Conservation (phyloP, 2,797 vertebrate genomes). For the Sphenopsis melanotis region DNA sequence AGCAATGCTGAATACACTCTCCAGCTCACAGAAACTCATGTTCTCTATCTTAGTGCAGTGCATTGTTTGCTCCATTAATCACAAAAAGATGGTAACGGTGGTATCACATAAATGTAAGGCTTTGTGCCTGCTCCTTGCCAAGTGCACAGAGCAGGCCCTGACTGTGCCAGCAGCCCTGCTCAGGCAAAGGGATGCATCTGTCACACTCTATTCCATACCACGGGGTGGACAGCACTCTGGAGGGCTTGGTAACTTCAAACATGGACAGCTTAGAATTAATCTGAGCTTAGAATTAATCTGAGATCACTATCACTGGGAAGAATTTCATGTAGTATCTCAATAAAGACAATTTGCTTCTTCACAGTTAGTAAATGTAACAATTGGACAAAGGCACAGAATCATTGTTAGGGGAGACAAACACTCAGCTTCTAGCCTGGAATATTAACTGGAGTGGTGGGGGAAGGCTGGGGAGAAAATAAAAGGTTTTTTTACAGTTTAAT, state of each 20-base stretch:
- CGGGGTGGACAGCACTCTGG: neutral
- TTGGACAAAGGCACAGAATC: neutral
- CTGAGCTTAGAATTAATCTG: neutral
- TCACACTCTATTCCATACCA: neutral
- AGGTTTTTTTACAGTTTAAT: neutral
- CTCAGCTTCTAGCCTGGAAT: neutral
- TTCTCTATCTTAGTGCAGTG: neutral
- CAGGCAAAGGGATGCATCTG: neutral
- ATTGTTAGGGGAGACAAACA: neutral
- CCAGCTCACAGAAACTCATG: neutral
- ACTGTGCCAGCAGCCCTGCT: neutral
- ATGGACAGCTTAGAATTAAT: neutral
- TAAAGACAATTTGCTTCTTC: neutral
- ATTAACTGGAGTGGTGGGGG: neutral
- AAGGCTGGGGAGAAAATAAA: neutral
- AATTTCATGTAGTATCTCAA: neutral
- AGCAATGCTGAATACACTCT: slow-evolving; percentile 4
- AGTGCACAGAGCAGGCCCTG: neutral
- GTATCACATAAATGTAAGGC: neutral
- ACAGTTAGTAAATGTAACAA: neutral
- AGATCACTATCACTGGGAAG: neutral
- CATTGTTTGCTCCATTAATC: slow-evolving; percentile 39
- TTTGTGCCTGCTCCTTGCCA: neutral
- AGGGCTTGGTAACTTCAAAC: neutral
- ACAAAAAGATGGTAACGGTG: slow-evolving; percentile 16